Percentiles rank a stretch among this genome's conserved stretches.
Conservation (phyloP, 92 coral and sea anemone species). For the Zoanthus solanderi region DNA sequence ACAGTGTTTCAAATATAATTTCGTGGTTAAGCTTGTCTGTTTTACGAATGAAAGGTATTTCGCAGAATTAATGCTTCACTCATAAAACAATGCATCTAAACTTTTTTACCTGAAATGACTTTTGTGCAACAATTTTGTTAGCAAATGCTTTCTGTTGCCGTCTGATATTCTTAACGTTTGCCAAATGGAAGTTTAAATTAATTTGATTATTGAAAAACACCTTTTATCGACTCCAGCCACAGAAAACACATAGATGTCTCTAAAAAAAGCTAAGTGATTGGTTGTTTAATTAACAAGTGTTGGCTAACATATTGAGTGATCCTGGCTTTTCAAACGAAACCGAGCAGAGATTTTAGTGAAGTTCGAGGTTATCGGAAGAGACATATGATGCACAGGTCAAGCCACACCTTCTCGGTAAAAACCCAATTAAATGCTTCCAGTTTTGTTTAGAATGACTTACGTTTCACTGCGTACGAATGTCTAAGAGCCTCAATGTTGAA, state of each 20-base stretch:
- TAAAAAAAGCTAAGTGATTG: background rate
- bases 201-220: background rate
- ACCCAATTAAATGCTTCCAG: background rate
- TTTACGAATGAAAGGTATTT: background rate
- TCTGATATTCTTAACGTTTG: background rate
- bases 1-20: background rate
- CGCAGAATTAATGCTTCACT: background rate
- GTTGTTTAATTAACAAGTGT: background rate
- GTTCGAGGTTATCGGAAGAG: conserved; percentile 9
- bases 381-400: background rate
- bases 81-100: background rate
- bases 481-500: background rate
- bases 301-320: background rate
- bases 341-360: background rate
- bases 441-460: conserved; percentile 12
- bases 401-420: conserved; percentile 34
- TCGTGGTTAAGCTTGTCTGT: background rate
- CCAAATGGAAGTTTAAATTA: background rate
- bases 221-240: conserved; percentile 1
- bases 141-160: background rate
- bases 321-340: background rate
- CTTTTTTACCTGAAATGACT: conserved; percentile 3
- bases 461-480: background rate
- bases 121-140: background rate
- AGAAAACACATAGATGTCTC: background rate